phyloP scores from a whole-genome alignment of 2,113 vertebrate species.

The Glaucomys volans region DNA sequence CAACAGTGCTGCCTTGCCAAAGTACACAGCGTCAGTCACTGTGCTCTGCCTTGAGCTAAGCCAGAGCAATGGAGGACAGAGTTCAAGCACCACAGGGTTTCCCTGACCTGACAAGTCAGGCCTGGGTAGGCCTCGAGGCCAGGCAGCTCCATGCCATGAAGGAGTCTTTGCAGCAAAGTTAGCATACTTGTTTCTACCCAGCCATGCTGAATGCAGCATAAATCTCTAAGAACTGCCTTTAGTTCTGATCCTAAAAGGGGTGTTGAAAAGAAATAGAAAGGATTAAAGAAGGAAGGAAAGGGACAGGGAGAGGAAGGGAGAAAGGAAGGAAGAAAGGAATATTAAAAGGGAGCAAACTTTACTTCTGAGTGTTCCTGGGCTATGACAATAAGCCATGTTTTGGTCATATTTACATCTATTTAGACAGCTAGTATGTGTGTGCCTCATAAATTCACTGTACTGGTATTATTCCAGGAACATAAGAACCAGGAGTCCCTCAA shows the following conservation, averaged over 20 bases:
- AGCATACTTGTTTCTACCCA: slow-evolving; percentile 1
- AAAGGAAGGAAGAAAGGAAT: not conserved
- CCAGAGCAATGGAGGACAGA: slow-evolving; percentile 68
- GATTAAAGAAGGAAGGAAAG: not conserved
- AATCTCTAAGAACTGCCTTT: slow-evolving; percentile 36
- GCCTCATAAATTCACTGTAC: not conserved
- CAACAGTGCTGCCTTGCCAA: slow-evolving; percentile 68
- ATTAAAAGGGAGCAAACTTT: not conserved
- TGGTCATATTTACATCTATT: not conserved
- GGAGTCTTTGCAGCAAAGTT: not conserved
- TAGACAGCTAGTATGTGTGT: not conserved
- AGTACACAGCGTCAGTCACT: slow-evolving; percentile 24
- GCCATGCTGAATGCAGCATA: not conserved
- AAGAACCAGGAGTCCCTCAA: not conserved
- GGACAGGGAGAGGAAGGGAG: no score
- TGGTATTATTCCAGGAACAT: not conserved
- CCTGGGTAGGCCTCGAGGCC: not conserved
- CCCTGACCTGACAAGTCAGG: slow-evolving; percentile 54
- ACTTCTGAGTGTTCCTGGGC: not conserved
- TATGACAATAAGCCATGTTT: not conserved
- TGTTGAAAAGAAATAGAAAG: not conserved
- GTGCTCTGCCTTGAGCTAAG: slow-evolving; percentile 34
- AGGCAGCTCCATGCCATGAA: slow-evolving; percentile 1
- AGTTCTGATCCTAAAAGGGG: not conserved
- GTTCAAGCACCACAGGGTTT: slow-evolving; percentile 59